These are phyloP conservation scores for Hemiprocne comata DNA, from an alignment of 2,113 vertebrate species.

Conservation along the genomic window DNA sequence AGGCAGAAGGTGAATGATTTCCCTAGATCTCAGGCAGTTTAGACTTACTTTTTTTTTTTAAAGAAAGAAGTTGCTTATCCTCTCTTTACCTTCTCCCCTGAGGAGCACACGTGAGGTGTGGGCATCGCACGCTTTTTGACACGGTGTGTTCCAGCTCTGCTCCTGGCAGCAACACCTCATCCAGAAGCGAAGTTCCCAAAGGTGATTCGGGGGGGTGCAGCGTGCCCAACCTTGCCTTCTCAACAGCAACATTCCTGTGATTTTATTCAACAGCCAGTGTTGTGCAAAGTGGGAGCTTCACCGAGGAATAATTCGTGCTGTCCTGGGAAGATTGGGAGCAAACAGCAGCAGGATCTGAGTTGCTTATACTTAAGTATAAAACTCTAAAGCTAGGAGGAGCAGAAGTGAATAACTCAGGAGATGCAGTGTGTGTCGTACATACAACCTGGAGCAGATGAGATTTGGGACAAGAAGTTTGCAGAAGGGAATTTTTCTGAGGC, in stretches of 20 bases:
- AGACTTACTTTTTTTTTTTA: not conserved
- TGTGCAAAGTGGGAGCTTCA: not conserved
- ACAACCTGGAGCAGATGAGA: not conserved
- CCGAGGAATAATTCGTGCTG: not conserved
- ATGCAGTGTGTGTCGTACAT: accelerated
- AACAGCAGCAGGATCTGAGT: not conserved
- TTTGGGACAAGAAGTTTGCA: not conserved
- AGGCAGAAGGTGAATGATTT: conserved; percentile 41
- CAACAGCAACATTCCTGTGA: not conserved
- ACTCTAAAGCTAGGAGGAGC: not conserved
- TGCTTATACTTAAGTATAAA: not conserved
- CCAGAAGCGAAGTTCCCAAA: not conserved
- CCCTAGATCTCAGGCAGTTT: not conserved
- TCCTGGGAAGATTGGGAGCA: too few relatives aligned
- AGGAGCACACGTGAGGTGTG: not conserved
- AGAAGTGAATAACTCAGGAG: not conserved
- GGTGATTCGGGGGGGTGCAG: not conserved
- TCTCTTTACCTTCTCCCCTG: conserved; percentile 31
- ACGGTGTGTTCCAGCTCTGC: not conserved
- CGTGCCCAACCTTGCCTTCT: not conserved
- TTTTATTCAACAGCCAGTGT: not conserved
- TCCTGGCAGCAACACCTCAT: not conserved
- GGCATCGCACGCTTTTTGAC: not conserved
- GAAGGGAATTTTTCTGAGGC: not conserved
- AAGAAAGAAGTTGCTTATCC: not conserved